Percentiles rank a stretch among this genome's conserved stretches.
phyloP scores from a whole-genome alignment of 2,888 invertebrate species.

The Volucella zonaria region DNA sequence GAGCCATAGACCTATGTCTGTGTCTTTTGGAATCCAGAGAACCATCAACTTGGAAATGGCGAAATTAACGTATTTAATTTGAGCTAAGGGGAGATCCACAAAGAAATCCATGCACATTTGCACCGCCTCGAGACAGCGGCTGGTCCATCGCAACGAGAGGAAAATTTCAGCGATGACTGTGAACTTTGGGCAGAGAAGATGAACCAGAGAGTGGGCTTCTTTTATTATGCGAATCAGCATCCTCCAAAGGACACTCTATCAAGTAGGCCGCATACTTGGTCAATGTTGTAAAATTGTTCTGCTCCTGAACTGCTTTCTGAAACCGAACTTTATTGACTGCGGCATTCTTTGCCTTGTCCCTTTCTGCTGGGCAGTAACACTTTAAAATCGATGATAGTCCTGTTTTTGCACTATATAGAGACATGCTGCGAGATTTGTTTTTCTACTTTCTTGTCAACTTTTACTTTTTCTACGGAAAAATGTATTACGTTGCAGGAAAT shows the following conservation, averaged over 20 bases:
- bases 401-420: constrained; percentile 79
- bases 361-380: constrained; percentile 77
- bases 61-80: constrained; percentile 86
- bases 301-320: constrained; percentile 76
- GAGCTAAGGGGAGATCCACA: constrained; percentile 87
- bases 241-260: constrained; percentile 76
- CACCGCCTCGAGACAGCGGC: constrained; percentile 82
- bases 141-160: constrained; percentile 85
- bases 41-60: constrained; percentile 86
- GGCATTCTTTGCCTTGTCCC: constrained; percentile 79
- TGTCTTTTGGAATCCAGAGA: constrained; percentile 84
- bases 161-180: constrained; percentile 85
- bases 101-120: constrained; percentile 86
- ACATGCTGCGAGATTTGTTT: constrained; percentile 76
- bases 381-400: constrained; percentile 80
- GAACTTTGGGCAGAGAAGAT: constrained; percentile 85
- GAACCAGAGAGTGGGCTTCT: constrained; percentile 85
- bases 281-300: constrained; percentile 76
- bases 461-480: constrained; percentile 5
- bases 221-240: constrained; percentile 84
- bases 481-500: constrained; percentile 38
- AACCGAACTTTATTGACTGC: constrained; percentile 81
- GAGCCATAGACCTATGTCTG: constrained; percentile 85
- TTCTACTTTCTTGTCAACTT: neutral
- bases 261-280: constrained; percentile 79